phyloP scores from a whole-genome alignment of 2,888 invertebrate species.

The Anorthoa munda region DNA sequence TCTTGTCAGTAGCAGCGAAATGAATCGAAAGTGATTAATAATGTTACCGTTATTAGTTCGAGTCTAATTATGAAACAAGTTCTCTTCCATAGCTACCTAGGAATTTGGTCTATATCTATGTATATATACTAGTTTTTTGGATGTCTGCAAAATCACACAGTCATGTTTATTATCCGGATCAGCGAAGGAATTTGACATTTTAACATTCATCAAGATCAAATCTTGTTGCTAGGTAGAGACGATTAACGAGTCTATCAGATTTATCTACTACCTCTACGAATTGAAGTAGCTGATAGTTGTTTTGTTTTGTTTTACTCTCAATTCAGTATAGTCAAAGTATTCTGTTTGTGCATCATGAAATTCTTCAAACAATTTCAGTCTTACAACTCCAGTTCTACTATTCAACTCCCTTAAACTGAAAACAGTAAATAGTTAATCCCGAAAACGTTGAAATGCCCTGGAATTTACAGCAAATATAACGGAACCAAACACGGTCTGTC shows the following conservation, averaged over 20 bases:
- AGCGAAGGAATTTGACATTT: constrained; percentile 43
- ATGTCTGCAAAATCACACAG: constrained; percentile 11
- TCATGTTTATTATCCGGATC: constrained; percentile 34
- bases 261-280: background rate
- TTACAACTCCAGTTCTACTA: constrained; percentile 7
- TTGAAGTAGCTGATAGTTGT: background rate
- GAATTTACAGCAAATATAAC: constrained; percentile 63
- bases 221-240: constrained; percentile 5
- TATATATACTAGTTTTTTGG: constrained; percentile 8
- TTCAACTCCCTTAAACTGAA: constrained; percentile 27
- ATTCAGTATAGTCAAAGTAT: background rate
- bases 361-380: constrained; percentile 19
- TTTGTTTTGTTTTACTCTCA: background rate
- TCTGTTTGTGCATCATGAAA: constrained; percentile 9
- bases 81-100: constrained; percentile 17
- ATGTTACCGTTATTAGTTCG: constrained; percentile 43
- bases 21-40: constrained; percentile 64
- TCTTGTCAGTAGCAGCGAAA: constrained; percentile 51
- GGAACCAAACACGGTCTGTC: constrained; percentile 52
- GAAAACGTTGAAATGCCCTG: constrained; percentile 50
- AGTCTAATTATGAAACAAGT: constrained; percentile 47
- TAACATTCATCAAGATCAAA: constrained; percentile 34
- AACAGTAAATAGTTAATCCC: constrained; percentile 44
- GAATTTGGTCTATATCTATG: constrained; percentile 12
- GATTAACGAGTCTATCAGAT: background rate